Evolutionary conservation across 2,113 vertebrate species (phyloP).

Genomic region (Pagrus major): DNA sequence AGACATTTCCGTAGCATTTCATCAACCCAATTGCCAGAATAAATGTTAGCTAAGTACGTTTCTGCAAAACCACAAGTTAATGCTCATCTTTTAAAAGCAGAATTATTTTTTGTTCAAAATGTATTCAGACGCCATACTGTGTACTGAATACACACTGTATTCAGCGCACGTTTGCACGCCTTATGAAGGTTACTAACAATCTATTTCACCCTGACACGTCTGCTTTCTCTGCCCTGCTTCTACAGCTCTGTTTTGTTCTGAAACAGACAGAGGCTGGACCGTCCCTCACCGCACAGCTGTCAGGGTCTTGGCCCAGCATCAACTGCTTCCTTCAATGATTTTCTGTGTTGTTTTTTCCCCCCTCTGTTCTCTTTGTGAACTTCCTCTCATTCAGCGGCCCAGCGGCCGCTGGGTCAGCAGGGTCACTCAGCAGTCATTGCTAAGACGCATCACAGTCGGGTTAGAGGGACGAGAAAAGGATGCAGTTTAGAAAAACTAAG

Average conservation of each 20-base stretch:
- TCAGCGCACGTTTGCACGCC: background rate
- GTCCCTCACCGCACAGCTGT: constrained; percentile 63
- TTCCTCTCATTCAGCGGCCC: constrained; percentile 49
- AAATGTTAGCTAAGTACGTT: too few relatives aligned
- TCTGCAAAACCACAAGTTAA: too few relatives aligned
- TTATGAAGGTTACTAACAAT: background rate
- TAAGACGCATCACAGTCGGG: background rate
- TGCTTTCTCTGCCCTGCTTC: constrained; percentile 19
- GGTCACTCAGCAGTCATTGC: constrained; percentile 35
- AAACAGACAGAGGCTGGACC: constrained; percentile 7
- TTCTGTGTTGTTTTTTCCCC: constrained; percentile 2
- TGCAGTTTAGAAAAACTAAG: background rate
- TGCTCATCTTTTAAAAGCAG: background rate
- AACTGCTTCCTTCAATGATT: constrained; percentile 28
- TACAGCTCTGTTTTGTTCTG: constrained; percentile 36
- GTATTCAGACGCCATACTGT: background rate
- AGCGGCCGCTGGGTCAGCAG: constrained; percentile 37
- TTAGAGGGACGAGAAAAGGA: constrained; percentile 1
- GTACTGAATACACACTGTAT: background rate
- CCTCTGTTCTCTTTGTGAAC: constrained; percentile 1
- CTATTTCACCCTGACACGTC: background rate
- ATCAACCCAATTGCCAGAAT: too few relatives aligned
- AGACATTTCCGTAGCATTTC: background rate
- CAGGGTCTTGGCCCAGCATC: constrained; percentile 41
- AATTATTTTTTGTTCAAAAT: background rate